Evolutionary conservation across 2,888 invertebrate species (phyloP).

Genomic region (Rambutsinella grinnellia): DNA sequence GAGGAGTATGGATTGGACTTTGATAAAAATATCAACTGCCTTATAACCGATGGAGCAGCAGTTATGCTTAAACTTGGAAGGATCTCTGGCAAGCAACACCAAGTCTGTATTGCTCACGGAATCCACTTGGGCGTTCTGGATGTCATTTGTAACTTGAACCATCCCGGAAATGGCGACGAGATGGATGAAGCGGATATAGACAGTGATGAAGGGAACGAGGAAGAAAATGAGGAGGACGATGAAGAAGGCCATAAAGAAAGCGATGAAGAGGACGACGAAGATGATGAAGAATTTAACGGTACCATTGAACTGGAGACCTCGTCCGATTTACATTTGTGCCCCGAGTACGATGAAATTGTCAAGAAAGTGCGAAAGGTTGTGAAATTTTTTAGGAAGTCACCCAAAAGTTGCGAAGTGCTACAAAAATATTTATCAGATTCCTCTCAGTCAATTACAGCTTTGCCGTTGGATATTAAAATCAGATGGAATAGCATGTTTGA

Average conservation of each 20-base stretch:
- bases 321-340: not conserved
- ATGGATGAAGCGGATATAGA: slow-evolving; percentile 1
- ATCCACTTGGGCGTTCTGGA: slow-evolving; percentile 43
- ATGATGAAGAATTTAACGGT: not conserved
- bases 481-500: slow-evolving; percentile 13
- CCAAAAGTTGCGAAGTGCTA: slow-evolving; percentile 2
- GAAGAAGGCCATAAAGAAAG: not conserved
- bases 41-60: slow-evolving; percentile 43
- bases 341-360: not conserved
- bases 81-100: slow-evolving; percentile 15
- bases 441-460: not conserved
- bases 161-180: not conserved
- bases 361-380: slow-evolving; percentile 13
- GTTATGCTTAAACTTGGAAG: slow-evolving; percentile 43
- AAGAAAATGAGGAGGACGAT: not conserved
- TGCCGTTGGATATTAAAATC: slow-evolving; percentile 7
- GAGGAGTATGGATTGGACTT: slow-evolving; percentile 10
- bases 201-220: not conserved
- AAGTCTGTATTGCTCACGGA: slow-evolving; percentile 48
- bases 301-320: not conserved
- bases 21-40: slow-evolving; percentile 12
- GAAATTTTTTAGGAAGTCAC: slow-evolving; percentile 7
- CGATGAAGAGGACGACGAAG: not conserved
- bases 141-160: slow-evolving; percentile 25
- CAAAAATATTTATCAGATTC: slow-evolving; percentile 14